Evolutionary conservation across 2,113 vertebrate species (phyloP).

Genomic region (Coptodon rendalli): DNA sequence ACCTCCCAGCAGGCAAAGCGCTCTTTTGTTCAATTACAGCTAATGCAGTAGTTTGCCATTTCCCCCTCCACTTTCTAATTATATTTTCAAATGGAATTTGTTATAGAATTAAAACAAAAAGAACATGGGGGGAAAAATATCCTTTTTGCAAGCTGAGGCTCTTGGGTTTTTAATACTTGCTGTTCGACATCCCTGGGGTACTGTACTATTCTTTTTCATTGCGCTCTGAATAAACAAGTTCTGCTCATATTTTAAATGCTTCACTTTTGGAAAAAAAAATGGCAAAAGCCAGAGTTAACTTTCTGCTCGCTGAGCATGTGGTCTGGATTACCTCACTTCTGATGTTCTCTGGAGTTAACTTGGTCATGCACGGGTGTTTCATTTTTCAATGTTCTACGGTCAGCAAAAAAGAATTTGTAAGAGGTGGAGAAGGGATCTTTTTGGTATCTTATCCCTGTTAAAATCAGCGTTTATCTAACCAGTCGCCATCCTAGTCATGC

Average conservation of each 20-base stretch:
- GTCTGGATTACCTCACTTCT: slow-evolving; percentile 84
- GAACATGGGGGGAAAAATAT: slow-evolving; percentile 32
- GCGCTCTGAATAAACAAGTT: slow-evolving; percentile 94
- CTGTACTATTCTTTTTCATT: slow-evolving; percentile 84
- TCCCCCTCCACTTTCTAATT: slow-evolving; percentile 84
- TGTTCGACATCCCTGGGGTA: slow-evolving; percentile 83
- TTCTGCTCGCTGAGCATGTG: slow-evolving; percentile 90
- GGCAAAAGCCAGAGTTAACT: slow-evolving; percentile 84
- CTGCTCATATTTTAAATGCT: slow-evolving; percentile 70
- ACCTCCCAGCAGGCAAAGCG: slow-evolving; percentile 90
- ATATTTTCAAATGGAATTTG: slow-evolving; percentile 99
- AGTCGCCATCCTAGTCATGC: slow-evolving; percentile 2
- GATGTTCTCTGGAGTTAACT: slow-evolving; percentile 72
- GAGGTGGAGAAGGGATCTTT: slow-evolving; percentile 8
- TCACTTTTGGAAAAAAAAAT: slow-evolving; percentile 79
- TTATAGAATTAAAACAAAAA: slow-evolving; percentile 86
- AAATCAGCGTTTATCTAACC: slow-evolving; percentile 43
- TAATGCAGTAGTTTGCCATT: slow-evolving; percentile 98
- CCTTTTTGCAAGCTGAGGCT: slow-evolving; percentile 79
- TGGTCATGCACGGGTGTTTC: slow-evolving; percentile 65
- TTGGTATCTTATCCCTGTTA: slow-evolving; percentile 19
- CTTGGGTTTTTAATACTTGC: slow-evolving; percentile 75
- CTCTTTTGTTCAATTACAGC: slow-evolving; percentile 99
- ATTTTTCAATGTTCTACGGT: slow-evolving; percentile 40
- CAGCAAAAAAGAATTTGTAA: slow-evolving; percentile 27